Evolutionary conservation across 2,888 invertebrate genomes (phyloP), one percentile per base, ranked within the genome.

Genomic region (Lasioglossum pauxillum): DNA sequence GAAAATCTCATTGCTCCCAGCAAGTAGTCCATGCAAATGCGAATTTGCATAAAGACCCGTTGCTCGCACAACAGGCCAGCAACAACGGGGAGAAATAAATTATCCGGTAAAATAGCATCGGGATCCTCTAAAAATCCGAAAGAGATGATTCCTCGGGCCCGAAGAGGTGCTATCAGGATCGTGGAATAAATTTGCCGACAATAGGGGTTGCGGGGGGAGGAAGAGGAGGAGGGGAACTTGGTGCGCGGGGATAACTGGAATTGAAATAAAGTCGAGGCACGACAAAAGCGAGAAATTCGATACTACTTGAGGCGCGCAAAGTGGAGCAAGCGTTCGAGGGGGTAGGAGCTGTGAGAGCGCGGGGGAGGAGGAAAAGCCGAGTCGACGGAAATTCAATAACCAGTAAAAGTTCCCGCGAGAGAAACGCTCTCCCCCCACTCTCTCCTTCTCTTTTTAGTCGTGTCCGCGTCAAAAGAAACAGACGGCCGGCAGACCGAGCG

Each of bases 331-430:
- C 71, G 53, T 75, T 69, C 41, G 71, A 31, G 49, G 38, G 71
- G 41, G 27, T 27, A n/a, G 46, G 5, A 10, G 19, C 16, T 23
- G 44, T 5, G 27, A 57, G 72, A 53, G 38, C 4, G 78, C 44
- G 27, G 23, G 53, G 31, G 2, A 10, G 12, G n/a, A 44, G 44
- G 27, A 75, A 76, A 53, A 72, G 82, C 82, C 38, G 64, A 53
- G 60, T 71, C 74, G 75, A 72, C 78, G 78, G 84, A 84, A 84
- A 85, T 84, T 85, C 84, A 75, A 84, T 85, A 85, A 85, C 75
- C 78, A 27, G 84, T 79, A 85, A 85, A 85, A 75, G 84, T 85
- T 84, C 49, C 75, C 72, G 74, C 31, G 64, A 31, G 31, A 10
- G 31, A 27, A 35, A 35, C 38, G 31, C 35, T 16, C 38, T 16